Percentiles rank a stretch among this genome's conserved stretches.
phyloP scores from a whole-genome alignment of 1,140 invertebrate genomes.

The Cotesia vestalis region DNA sequence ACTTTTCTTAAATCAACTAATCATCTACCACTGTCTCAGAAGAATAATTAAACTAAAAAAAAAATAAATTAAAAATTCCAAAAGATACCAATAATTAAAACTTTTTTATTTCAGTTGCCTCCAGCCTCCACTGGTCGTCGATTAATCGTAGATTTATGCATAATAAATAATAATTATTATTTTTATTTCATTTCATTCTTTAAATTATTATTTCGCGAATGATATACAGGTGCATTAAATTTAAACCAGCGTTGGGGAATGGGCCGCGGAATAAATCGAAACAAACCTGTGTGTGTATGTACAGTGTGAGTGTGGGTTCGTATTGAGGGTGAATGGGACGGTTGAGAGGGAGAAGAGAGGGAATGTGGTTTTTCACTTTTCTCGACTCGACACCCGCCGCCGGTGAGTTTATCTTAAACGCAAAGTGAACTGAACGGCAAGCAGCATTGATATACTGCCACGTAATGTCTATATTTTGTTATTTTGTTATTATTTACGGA shows the following conservation, averaged over 20 bases:
- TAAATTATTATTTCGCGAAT: constrained; percentile 8
- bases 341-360: background rate
- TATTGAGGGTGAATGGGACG: background rate
- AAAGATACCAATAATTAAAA: too few species aligned
- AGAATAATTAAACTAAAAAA: too few species aligned
- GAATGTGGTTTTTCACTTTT: constrained; percentile 28
- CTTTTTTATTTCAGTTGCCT: too few species aligned
- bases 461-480: constrained; percentile 44
- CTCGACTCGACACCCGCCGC: background rate
- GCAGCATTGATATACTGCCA: constrained; percentile 38
- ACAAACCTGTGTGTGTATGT: background rate
- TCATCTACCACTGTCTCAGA: too few species aligned
- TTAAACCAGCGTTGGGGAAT: background rate
- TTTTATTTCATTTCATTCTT: background rate
- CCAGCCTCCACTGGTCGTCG: constrained; percentile 28
- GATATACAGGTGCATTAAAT: constrained; percentile 11
- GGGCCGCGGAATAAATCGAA: background rate
- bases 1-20: too few species aligned
- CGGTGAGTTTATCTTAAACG: constrained; percentile 54
- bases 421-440: constrained; percentile 38
- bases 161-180: constrained; percentile 51
- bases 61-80: too few species aligned
- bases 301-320: background rate
- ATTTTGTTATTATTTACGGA: constrained; percentile 42
- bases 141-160: constrained; percentile 62